These are phyloP conservation scores for Leptopilina drosophilae DNA, from an alignment of 2,888 invertebrate genomes.

Conservation along the genomic window DNA sequence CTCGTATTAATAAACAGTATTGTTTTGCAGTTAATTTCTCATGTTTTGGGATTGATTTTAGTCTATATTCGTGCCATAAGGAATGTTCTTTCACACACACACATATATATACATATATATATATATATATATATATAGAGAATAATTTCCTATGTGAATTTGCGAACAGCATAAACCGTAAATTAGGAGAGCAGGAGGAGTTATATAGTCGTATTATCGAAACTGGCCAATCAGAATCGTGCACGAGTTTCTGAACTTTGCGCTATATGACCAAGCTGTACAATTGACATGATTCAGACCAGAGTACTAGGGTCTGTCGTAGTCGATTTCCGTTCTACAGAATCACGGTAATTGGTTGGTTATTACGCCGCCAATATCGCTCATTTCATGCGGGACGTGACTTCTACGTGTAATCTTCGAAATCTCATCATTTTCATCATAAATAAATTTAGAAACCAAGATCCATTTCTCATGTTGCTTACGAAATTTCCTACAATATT, in stretches of 20 bases:
- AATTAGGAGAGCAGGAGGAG: constrained; percentile 1
- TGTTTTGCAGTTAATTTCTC: too few species aligned
- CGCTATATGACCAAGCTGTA: constrained; percentile 15
- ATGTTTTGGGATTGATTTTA: not conserved
- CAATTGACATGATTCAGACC: constrained; percentile 36
- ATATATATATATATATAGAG: not conserved
- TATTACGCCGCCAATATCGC: constrained; percentile 36
- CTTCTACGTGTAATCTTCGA: constrained; percentile 1
- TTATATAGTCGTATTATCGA: constrained; percentile 16
- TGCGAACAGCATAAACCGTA: constrained; percentile 13
- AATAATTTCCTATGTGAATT: constrained; percentile 17
- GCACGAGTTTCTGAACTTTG: constrained; percentile 33
- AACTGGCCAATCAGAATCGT: constrained; percentile 25
- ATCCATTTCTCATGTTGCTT: too few species aligned
- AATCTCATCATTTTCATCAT: not conserved
- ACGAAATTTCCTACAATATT: too few species aligned
- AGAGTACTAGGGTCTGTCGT: constrained; percentile 14
- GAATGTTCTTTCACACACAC: not conserved
- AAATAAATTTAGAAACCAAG: too few species aligned
- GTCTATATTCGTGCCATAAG: not conserved
- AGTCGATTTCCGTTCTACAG: constrained; percentile 40
- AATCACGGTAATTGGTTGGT: constrained; percentile 36
- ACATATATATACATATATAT: too few species aligned
- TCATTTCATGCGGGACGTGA: constrained; percentile 28
- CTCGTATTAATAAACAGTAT: too few species aligned